Conservation (phyloP, 2,888 invertebrate genomes). For the Schizaphis graminum region DNA sequence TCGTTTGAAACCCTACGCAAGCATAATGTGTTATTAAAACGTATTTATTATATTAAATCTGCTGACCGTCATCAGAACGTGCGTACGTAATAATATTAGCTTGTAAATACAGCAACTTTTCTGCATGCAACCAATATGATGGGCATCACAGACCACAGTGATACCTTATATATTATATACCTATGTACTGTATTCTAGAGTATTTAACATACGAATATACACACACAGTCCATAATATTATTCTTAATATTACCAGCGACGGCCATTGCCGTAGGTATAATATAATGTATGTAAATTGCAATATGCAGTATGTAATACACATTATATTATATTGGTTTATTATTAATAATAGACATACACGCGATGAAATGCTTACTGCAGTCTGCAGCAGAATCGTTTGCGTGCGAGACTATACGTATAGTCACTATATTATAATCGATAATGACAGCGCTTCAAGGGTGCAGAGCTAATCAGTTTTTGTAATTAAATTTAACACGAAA, state of each 20-base stretch:
- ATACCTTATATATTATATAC: neutral
- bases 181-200: neutral
- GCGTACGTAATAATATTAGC: neutral
- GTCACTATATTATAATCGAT: neutral
- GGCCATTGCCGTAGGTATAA: neutral
- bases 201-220: neutral
- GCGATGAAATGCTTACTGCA: neutral
- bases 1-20: neutral
- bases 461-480: neutral
- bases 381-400: neutral
- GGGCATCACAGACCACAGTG: neutral
- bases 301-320: neutral
- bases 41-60: neutral
- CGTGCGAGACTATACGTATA: neutral
- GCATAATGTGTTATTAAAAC: neutral
- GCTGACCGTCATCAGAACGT: neutral
- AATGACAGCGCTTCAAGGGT: neutral
- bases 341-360: constrained; percentile 1
- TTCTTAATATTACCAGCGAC: neutral
- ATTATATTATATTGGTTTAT: neutral
- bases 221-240: neutral
- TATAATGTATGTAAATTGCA: too few relatives aligned
- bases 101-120: neutral
- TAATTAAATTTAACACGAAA: neutral
- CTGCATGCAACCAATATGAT: neutral